Evolutionary conservation across 23 tunicate species (phyloP).

Genomic region (Halocynthia aurantium): DNA sequence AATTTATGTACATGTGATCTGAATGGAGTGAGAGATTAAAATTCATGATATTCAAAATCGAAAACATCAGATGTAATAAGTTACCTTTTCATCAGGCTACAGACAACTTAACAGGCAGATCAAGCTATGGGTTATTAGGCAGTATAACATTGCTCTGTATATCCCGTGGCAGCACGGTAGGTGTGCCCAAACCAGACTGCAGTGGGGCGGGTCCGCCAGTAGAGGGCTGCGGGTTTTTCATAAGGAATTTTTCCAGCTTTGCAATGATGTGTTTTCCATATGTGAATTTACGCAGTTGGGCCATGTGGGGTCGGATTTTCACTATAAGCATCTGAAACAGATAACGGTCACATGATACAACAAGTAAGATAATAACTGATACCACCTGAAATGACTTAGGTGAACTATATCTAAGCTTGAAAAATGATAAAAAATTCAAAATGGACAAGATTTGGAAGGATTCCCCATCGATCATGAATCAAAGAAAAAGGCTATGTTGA

Average conservation of each 20-base stretch:
- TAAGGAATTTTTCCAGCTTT: conserved; percentile 84
- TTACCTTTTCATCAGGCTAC: too few species aligned
- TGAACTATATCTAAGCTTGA: too few species aligned
- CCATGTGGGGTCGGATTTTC: conserved; percentile 85
- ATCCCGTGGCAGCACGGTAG: conserved; percentile 16
- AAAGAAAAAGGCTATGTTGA: too few species aligned
- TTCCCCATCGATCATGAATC: too few species aligned
- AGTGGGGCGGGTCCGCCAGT: conserved; percentile 15
- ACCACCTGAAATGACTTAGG: too few species aligned
- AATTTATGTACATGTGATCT: too few species aligned
- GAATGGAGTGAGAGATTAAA: too few species aligned
- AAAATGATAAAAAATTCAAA: neutral
- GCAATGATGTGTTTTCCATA: conserved; percentile 99
- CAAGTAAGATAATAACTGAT: neutral
- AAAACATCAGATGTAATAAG: too few species aligned
- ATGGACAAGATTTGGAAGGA: neutral
- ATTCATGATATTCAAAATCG: too few species aligned
- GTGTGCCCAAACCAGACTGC: conserved; percentile 8
- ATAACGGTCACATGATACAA: neutral
- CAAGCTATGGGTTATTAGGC: neutral
- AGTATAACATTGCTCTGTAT: neutral
- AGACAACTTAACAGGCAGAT: neutral
- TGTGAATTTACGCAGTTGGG: conserved; percentile 80
- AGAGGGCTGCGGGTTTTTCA: conserved; percentile 8
- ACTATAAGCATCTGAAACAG: conserved; percentile 52